phyloP scores from a whole-genome alignment of 2,797 vertebrate genomes.

The Vultur gryphus region DNA sequence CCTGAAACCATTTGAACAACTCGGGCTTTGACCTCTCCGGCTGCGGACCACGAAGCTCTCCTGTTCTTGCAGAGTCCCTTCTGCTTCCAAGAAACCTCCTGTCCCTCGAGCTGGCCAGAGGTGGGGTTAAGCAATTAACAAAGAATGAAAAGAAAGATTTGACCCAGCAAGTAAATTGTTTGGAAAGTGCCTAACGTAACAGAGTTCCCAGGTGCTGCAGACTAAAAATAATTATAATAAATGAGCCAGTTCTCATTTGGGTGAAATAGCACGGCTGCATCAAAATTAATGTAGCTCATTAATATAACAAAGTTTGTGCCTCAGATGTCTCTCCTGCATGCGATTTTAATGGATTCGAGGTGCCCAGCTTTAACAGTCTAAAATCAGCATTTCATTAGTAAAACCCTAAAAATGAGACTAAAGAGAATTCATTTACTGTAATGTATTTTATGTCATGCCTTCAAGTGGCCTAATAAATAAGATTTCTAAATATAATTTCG shows the following conservation, averaged over 20 bases:
- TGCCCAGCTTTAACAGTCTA: background rate
- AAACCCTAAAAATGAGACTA: background rate
- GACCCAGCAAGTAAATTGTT: background rate
- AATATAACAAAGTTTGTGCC: background rate
- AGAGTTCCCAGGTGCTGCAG: background rate
- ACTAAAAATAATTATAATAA: background rate
- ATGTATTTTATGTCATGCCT: background rate
- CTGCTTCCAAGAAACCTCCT: background rate
- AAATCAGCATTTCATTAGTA: background rate
- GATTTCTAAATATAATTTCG: background rate
- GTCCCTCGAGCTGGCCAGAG: background rate
- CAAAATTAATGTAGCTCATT: constrained; percentile 8
- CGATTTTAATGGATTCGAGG: background rate
- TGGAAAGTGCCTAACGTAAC: background rate
- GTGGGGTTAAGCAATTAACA: background rate
- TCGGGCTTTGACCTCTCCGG: background rate
- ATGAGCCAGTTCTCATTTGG: background rate
- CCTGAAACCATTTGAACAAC: background rate
- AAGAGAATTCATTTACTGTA: background rate
- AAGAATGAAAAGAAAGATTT: background rate
- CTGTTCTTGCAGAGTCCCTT: background rate
- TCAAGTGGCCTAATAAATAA: background rate
- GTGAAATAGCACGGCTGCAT: background rate
- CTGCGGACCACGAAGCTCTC: background rate
- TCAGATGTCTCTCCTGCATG: background rate